These are phyloP conservation scores for Battus philenor DNA, from an alignment of 1,140 invertebrate genomes.

Conservation along the genomic window DNA sequence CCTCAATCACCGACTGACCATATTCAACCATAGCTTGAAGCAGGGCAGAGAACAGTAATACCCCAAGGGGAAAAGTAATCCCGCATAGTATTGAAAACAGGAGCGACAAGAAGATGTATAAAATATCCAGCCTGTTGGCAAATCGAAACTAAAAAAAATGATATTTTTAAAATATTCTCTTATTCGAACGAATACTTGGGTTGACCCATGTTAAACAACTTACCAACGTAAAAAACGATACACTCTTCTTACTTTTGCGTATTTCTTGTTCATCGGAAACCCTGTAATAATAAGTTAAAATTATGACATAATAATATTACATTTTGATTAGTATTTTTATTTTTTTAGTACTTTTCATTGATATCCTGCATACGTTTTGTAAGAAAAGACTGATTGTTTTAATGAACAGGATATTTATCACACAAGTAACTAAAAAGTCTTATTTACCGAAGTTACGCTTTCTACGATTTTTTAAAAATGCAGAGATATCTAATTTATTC, in stretches of 20 bases:
- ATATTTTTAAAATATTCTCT: not conserved
- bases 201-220: constrained; percentile 1
- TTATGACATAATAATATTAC: too few relatives aligned
- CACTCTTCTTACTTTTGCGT: constrained; percentile 16
- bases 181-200: not conserved
- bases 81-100: constrained; percentile 77
- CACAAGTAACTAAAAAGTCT: too few relatives aligned
- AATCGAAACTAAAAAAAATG: constrained; percentile 75
- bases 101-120: constrained; percentile 76
- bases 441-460: too few relatives aligned
- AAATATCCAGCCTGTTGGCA: constrained; percentile 74
- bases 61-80: constrained; percentile 78
- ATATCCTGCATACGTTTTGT: too few relatives aligned
- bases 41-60: constrained; percentile 80
- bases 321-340: too few relatives aligned
- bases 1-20: constrained; percentile 21
- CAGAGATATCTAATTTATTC: too few relatives aligned
- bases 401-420: too few relatives aligned
- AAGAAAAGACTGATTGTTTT: too few relatives aligned
- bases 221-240: constrained; percentile 27
- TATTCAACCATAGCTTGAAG: constrained; percentile 67
- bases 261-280: constrained; percentile 5
- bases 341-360: too few relatives aligned
- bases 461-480: too few relatives aligned
- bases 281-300: not conserved